Evolutionary conservation across 2,888 invertebrate genomes (phyloP).

Genomic region (Drosophila paucipuncta): DNA sequence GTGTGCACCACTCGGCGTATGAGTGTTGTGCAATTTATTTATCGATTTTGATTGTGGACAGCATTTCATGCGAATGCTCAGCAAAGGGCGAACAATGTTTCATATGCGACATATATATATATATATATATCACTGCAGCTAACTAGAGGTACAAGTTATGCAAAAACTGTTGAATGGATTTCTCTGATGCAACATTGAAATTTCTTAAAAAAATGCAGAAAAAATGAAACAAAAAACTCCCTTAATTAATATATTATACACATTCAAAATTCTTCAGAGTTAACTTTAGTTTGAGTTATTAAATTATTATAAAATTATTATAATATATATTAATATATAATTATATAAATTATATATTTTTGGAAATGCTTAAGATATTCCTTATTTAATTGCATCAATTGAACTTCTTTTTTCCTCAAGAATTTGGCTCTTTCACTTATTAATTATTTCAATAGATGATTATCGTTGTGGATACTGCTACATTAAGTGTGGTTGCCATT

Average conservation of each 20-base stretch:
- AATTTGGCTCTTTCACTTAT: not conserved
- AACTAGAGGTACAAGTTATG: not conserved
- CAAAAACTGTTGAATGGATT: not conserved
- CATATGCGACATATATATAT: not conserved
- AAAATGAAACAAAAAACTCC: not conserved
- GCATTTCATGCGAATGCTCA: conserved; percentile 12
- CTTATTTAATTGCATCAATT: not conserved
- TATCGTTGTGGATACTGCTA: not conserved
- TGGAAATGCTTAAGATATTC: not conserved
- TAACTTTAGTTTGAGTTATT: not conserved
- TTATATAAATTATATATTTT: not conserved
- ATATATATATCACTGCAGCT: not conserved
- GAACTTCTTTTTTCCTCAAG: not conserved
- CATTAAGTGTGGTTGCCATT: not conserved
- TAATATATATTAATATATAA: not conserved
- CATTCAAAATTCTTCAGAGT: not conserved
- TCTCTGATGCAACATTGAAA: not conserved
- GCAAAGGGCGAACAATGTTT: conserved; percentile 4
- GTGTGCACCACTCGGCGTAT: conserved; percentile 39
- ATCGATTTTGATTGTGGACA: conserved; percentile 9
- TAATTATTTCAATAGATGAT: not conserved
- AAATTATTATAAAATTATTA: not conserved
- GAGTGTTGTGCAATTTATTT: conserved; percentile 48
- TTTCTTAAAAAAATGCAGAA: not conserved
- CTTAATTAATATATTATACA: not conserved